phyloP scores from a whole-genome alignment of 2,113 vertebrate species.

The Campylorhamphus procurvoides region DNA sequence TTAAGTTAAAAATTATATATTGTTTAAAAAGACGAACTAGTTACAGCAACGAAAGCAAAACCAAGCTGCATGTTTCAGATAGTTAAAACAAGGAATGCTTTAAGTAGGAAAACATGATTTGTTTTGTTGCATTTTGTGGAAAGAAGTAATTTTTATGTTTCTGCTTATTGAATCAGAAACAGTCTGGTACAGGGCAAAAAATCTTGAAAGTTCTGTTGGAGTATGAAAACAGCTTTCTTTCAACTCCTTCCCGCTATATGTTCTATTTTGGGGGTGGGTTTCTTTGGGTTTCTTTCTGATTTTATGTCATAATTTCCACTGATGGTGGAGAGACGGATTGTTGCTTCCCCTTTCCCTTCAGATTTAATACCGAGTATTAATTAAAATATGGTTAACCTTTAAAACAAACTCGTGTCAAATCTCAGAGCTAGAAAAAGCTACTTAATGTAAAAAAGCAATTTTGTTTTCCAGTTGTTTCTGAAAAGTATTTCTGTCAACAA shows the following conservation, averaged over 20 bases:
- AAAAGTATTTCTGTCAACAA: not conserved
- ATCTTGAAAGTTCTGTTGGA: not conserved
- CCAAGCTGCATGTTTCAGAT: not conserved
- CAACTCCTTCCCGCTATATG: not conserved
- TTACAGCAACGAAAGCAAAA: not conserved
- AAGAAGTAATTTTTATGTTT: not conserved
- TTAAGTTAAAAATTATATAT: not conserved
- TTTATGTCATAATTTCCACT: not conserved
- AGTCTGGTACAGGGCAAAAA: not conserved
- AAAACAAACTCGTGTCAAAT: not conserved
- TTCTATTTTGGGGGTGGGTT: not conserved
- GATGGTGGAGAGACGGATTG: not conserved
- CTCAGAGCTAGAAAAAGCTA: constrained; percentile 15
- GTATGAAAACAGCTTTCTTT: not conserved
- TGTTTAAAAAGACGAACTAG: not conserved
- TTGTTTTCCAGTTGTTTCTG: constrained; percentile 3
- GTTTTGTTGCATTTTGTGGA: not conserved
- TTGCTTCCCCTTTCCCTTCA: not conserved
- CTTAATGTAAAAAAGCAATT: not conserved
- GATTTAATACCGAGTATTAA: constrained; percentile 20
- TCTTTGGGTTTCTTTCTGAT: not conserved
- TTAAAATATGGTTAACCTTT: constrained; percentile 43
- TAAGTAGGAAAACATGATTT: not conserved
- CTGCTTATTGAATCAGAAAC: not conserved
- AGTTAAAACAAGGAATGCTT: not conserved